Percentiles rank a stretch among this genome's conserved stretches.
phyloP scores from a whole-genome alignment of 2,888 invertebrate genomes.

The Escarpia spicata region DNA sequence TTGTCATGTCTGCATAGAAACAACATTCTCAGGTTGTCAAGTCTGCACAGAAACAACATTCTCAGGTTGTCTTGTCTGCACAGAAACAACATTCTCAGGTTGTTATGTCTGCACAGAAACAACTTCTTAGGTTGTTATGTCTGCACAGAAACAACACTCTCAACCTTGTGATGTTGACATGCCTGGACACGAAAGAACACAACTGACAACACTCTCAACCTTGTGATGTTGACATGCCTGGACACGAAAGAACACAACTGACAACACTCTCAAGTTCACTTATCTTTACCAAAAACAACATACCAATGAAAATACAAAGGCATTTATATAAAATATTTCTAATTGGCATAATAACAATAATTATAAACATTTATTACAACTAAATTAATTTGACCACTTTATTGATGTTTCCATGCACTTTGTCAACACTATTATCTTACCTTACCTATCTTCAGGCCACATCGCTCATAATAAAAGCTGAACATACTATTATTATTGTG shows the following conservation, averaged over 20 bases:
- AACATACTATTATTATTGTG: no score
- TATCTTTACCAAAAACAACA: background rate
- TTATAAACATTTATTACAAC: no score
- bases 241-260: background rate
- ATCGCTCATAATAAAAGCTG: no score
- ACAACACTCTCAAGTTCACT: background rate
- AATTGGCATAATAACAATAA: background rate
- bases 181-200: background rate
- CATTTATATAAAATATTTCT: no score
- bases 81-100: no score
- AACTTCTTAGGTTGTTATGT: background rate
- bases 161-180: background rate
- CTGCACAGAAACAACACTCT: background rate
- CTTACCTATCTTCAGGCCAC: no score
- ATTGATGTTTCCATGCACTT: no score
- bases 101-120: no score
- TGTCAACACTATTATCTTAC: no score
- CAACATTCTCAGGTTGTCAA: background rate
- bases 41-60: constrained; percentile 21
- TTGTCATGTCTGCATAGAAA: background rate
- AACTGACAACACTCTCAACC: background rate
- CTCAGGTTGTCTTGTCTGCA: no score
- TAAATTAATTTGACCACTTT: no score
- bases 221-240: background rate
- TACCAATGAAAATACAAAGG: background rate